These are phyloP conservation scores for Halcyon leucocephala DNA, from an alignment of 2,797 vertebrate species.

Conservation along the genomic window DNA sequence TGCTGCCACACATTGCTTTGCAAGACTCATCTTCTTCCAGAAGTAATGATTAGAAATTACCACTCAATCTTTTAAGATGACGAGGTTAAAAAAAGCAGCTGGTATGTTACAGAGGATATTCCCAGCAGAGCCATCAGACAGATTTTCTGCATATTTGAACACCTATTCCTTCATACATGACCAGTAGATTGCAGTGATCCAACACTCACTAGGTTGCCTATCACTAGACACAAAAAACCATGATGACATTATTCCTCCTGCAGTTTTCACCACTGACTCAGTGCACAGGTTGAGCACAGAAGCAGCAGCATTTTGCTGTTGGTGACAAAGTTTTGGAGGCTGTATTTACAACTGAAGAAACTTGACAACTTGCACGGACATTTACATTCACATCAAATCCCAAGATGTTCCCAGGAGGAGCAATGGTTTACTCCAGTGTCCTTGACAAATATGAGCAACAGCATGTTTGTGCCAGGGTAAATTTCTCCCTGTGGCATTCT, in stretches of 20 bases:
- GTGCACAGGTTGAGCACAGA: background rate
- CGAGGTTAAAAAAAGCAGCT: background rate
- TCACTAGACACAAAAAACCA: background rate
- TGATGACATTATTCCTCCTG: background rate
- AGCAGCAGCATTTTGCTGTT: background rate
- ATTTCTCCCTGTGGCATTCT: constrained; percentile 35
- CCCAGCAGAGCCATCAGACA: background rate
- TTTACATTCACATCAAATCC: constrained; percentile 20
- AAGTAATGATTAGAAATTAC: background rate
- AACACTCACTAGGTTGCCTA: background rate
- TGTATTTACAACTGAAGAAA: background rate
- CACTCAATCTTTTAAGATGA: background rate
- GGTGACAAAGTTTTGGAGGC: background rate
- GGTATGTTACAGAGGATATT: background rate
- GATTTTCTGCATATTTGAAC: background rate
- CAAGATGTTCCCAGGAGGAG: background rate
- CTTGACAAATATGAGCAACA: constrained; percentile 25
- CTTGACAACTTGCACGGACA: background rate
- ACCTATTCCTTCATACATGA: background rate
- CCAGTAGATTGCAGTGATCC: background rate
- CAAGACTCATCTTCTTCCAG: background rate
- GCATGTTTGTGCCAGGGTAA: background rate
- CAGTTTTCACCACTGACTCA: background rate
- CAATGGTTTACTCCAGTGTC: background rate
- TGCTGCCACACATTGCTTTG: background rate